Base-by-base conservation (phyloP, 2,113 vertebrate species). In the Pseudois nayaur region DNA sequence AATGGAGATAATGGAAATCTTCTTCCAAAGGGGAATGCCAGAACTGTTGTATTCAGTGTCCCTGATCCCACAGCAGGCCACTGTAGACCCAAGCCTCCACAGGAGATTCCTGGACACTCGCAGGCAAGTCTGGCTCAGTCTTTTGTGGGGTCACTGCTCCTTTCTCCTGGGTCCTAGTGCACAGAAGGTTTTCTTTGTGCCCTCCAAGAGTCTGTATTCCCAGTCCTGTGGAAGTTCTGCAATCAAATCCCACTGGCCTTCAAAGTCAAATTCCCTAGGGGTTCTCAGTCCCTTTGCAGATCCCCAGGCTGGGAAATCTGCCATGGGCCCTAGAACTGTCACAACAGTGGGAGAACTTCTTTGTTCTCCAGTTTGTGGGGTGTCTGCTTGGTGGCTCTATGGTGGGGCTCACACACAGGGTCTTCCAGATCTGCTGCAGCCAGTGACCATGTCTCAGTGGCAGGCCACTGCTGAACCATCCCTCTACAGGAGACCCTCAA, bases 321-420 rank as follows among this genome's bases (percentile, higher is more conserved):
- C 33, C 2, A 0, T n/a, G 33, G 33, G 8, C 3, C 8, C 33
- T n/a, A 19, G 62, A 17, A n/a, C 33, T 67, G 33, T 19, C 62
- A 67, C 33, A 67, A 67, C 62, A 67, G 33, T 19, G 4, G 33
- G 62, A n/a, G 8, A 67, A 4, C 62, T n/a, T 67, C 33, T 67
- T 67, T 21, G 4, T 36, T 67, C 64, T 67, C 9, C 64, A 67
- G 17, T 36, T 36, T 64, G 17, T 67, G n/a, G 17, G 33, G 1
- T 21, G 17, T 36, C 64, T n/a, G 17, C 17, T 36, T 0, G 0
- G 64, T 36, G 17, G 33, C 17, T 67, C 64, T 67, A 9, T 67
- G 33, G 33, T 67, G 17, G 33, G 64, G 17, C 33, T 36, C 4
- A 67, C 64, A 67, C n/a, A 36, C 4, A 67, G 17, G 0, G 0